Conservation (phyloP, 2,797 vertebrate species). For the Hippopotamyrus pictus region DNA sequence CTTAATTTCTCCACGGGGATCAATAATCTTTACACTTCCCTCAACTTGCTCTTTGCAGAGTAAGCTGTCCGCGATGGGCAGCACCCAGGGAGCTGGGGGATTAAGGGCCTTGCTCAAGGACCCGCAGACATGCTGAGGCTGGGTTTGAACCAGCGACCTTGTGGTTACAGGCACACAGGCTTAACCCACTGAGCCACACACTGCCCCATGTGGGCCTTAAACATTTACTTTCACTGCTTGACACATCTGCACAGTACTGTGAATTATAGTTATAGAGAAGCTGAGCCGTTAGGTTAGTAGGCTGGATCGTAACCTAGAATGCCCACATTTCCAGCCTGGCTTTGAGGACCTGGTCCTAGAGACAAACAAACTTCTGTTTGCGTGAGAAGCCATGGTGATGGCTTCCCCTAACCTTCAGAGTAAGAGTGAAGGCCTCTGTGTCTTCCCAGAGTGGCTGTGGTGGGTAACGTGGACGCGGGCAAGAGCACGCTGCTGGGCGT, state of each 20-base stretch:
- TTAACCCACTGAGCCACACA: too few species aligned
- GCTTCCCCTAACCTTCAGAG: not conserved
- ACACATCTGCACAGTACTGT: not conserved
- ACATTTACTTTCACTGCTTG: not conserved
- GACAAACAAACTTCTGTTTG: not conserved
- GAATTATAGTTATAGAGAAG: not conserved
- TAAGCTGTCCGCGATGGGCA: too few species aligned
- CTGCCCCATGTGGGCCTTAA: not conserved
- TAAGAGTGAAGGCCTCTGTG: not conserved
- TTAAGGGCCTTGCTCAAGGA: too few species aligned
- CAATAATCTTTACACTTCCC: too few species aligned
- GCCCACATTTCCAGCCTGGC: not conserved
- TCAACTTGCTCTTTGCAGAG: too few species aligned
- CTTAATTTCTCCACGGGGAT: too few species aligned
- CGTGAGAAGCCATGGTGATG: not conserved
- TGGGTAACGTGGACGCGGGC: constrained; percentile 94
- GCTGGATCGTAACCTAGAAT: not conserved
- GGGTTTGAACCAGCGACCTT: too few species aligned
- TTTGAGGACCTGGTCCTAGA: not conserved
- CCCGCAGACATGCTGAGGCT: too few species aligned
- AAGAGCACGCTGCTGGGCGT: constrained; percentile 94
- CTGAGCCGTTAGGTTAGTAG: not conserved
- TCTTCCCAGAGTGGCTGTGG: constrained; percentile 81
- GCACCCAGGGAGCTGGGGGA: too few species aligned
- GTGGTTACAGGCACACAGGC: too few species aligned